Evolutionary conservation across 2,113 vertebrate genomes (phyloP), one percentile per base, ranked within the genome.

Genomic region (Chamaea fasciata): DNA sequence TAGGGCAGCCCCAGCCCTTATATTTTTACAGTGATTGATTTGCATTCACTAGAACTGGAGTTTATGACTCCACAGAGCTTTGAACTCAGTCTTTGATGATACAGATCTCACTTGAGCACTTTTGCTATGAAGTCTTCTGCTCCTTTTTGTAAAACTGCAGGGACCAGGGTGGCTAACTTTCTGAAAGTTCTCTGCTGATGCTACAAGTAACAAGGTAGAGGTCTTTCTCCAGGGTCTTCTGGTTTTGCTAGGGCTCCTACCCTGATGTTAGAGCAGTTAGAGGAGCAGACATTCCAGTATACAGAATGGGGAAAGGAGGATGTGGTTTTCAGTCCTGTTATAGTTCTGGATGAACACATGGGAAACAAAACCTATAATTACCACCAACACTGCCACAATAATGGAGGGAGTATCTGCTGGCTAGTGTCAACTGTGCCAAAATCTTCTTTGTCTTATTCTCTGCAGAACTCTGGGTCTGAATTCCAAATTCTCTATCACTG

Each of bases 1-100:
- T 8, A 53, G 68, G 26, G 78, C 62, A 83, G 73, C n/a, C 85
- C 44, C 68, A 77, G 62, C 42, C 41, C 55, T 90, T 56, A 19
- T 56, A 19, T 21, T 92, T 87, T 42, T 19, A 56, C 9, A 19
- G 33, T 77, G 47, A 70, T 62, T 24, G 62, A 49, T 77, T 77
- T 33, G 9, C 26, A 37, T 68, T 84, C 73, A 20, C 52, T 64
- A 65, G 69, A 71, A 57, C 64, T 57, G 41, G 41, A 78, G 31
- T 86, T 93, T 87, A 89, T 81, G 83, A 46, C 79, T 75, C 17
- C 52, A 12, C 41, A 65, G 65, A 73, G 79, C 83, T 94, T 92
- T 96, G 80, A 92, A 83, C 80, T 95, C 86, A 75, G 82, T 41
- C 87, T 94, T 94, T 93, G 83, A 84, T 77, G 86, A 96, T 86